Conservation (phyloP, 1,140 invertebrate genomes). For the Tetramorium simillimum region DNA sequence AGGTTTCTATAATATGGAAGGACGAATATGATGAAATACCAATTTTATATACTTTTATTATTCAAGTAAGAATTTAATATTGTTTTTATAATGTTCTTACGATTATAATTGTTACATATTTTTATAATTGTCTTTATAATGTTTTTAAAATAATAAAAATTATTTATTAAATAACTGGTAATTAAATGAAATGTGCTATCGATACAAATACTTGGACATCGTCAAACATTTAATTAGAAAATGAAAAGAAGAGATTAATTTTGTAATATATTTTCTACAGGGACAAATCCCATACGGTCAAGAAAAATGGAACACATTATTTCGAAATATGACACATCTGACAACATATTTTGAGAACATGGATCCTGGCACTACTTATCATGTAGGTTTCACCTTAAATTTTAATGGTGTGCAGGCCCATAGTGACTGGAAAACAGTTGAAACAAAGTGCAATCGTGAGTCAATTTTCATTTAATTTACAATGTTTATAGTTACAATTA, state of each 20-base stretch:
- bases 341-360: not conserved
- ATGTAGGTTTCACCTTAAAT: not conserved
- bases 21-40: conserved; percentile 23
- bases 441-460: conserved; percentile 39
- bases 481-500: not conserved
- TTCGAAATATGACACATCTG: conserved; percentile 20
- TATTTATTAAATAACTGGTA: not conserved
- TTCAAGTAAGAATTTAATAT: not conserved
- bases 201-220: not conserved
- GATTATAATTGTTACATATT: no score
- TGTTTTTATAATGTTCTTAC: no score
- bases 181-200: not conserved
- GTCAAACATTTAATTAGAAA: not conserved
- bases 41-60: not conserved
- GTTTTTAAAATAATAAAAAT: not conserved
- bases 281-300: not conserved
- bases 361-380: not conserved
- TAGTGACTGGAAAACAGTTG: not conserved
- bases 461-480: not conserved
- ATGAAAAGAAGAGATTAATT: not conserved
- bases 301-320: not conserved
- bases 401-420: not conserved
- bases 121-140: no score
- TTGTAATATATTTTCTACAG: not conserved
- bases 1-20: not conserved